Base-by-base conservation (phyloP, 2,797 vertebrate species). In the Choloepus didactylus region DNA sequence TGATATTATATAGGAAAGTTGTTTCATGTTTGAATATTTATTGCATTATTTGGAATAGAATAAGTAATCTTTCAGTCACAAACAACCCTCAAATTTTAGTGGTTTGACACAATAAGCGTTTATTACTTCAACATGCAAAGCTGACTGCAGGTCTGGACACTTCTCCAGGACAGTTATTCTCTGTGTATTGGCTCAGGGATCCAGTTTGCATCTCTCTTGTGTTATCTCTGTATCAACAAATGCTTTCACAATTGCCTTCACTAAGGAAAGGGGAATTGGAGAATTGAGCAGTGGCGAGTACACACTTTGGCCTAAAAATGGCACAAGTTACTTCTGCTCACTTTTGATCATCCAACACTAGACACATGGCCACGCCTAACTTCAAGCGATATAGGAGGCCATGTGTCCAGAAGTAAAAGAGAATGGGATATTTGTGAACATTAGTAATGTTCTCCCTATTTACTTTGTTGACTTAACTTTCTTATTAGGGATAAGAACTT, bases 1-100 rank as follows among this genome's bases (percentile, higher is more conserved):
- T 77, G 64, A n/a, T 69, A 35, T 10, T 64, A 38, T 59, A n/a
- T 73, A 87, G n/a, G 29, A 84, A 92, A 76, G 15, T 27, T 62
- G 11, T 35, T 14, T 79, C 29, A 69, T 56, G 83, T 93, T 84
- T 18, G 1, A 96, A 73, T 69, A 54, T n/a, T 35, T 46, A 38
- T 64, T 87, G n/a, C 2, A 79, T 56, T 77, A 66, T 44, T 54
- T 89, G 46, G 51, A 44, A 83, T 15, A 76, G 89, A n/a, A 23
- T 18, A 51, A 35, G 4, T 41, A 31, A 75, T 62, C 75, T 93
- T 89, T 64, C 11, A 67, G 51, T 41, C 44, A 64, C 10, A 9
- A 2, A 59, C 10, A 9, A 2, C 25, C 25, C 2, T 5, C n/a
- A 54, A 38, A 79, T 69, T 38, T 23, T 41, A 81, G 7, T 14